A percentile compares a stretch with the other conserved stretches of the same genome.
Evolutionary conservation across 2,113 vertebrate genomes (phyloP).

Genomic region (Polyodon spathula): DNA sequence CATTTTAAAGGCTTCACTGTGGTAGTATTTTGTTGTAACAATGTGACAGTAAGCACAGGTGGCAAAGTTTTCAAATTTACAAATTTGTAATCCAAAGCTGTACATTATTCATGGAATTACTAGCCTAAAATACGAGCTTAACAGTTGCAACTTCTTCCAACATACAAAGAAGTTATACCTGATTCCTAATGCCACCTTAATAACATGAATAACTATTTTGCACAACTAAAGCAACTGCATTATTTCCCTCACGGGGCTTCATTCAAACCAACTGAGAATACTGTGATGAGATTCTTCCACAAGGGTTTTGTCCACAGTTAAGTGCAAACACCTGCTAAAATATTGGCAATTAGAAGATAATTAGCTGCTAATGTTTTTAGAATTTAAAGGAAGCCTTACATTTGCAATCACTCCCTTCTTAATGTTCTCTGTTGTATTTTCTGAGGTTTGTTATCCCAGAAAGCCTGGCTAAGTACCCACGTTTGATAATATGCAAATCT

Average conservation of each 20-base stretch:
- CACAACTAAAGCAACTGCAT: not conserved
- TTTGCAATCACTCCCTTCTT: constrained; percentile 93
- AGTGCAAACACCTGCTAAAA: constrained; percentile 97
- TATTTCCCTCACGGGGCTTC: constrained; percentile 42
- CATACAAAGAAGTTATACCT: too few relatives aligned
- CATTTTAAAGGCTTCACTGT: too few relatives aligned
- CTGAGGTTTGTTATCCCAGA: constrained; percentile 94
- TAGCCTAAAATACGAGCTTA: too few relatives aligned
- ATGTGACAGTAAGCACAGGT: too few relatives aligned
- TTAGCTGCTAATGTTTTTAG: constrained; percentile 98
- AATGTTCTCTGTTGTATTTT: constrained; percentile 80
- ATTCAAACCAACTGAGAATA: constrained; percentile 72
- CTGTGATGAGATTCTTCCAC: constrained; percentile 77
- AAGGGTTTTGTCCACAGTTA: constrained; percentile 80
- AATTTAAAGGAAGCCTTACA: constrained; percentile 96
- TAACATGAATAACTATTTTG: too few relatives aligned
- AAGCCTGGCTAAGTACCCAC: constrained; percentile 94
- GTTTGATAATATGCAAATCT: constrained; percentile 94
- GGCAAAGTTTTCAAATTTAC: too few relatives aligned
- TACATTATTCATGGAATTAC: too few relatives aligned
- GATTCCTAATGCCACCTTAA: too few relatives aligned
- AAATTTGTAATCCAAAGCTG: too few relatives aligned
- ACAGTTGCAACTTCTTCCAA: too few relatives aligned
- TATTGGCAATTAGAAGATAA: constrained; percentile 99
- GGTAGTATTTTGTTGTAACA: too few relatives aligned